Conservation (phyloP, 2,113 vertebrate genomes). For the Pagrus major region DNA sequence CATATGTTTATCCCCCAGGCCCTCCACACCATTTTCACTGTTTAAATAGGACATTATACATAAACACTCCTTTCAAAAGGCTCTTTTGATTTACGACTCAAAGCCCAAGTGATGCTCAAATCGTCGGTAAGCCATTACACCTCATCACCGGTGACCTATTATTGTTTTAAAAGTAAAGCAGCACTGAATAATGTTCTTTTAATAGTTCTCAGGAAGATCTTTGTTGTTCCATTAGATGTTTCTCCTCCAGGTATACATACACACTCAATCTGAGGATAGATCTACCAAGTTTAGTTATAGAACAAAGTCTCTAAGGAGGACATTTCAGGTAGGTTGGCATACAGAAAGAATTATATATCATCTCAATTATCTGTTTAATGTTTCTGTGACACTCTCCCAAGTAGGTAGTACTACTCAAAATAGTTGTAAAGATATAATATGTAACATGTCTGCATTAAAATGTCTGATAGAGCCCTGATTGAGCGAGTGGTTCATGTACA, state of each 20-base stretch:
- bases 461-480: too few relatives aligned
- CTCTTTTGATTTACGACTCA: slow-evolving; percentile 72
- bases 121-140: slow-evolving; percentile 53
- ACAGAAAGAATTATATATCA: not conserved
- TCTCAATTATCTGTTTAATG: not conserved
- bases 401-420: too few relatives aligned
- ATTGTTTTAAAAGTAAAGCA: slow-evolving; percentile 64
- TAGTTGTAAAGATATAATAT: too few relatives aligned
- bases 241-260: not conserved
- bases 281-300: not conserved
- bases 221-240: slow-evolving; percentile 21
- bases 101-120: slow-evolving; percentile 61
- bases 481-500: too few relatives aligned
- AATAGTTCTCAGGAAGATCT: slow-evolving; percentile 52
- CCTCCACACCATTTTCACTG: slow-evolving; percentile 71
- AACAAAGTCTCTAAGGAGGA: not conserved
- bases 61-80: slow-evolving; percentile 78
- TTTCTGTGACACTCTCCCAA: not conserved
- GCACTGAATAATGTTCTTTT: slow-evolving; percentile 41
- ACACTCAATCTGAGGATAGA: slow-evolving; percentile 1
- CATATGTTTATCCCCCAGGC: slow-evolving; percentile 77
- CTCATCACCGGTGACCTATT: slow-evolving; percentile 61
- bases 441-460: too few relatives aligned
- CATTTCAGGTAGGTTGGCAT: not conserved
- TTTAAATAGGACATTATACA: slow-evolving; percentile 79